These are phyloP conservation scores for Platycheirus albimanus DNA, from an alignment of 2,888 invertebrate genomes.

Conservation along the genomic window DNA sequence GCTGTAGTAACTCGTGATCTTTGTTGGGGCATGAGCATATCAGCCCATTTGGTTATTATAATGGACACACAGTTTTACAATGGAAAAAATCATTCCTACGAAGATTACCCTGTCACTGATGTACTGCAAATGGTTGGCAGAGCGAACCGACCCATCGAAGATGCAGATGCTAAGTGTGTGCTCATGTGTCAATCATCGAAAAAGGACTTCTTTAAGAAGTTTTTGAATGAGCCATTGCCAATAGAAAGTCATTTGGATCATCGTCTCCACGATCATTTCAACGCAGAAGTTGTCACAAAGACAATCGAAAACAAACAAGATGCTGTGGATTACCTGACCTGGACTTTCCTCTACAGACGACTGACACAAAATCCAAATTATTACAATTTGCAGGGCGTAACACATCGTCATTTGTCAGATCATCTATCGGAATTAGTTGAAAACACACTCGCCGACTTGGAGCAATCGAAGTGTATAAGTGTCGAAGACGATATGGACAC, in stretches of 20 bases:
- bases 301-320: constrained; percentile 99
- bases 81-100: constrained; percentile 93
- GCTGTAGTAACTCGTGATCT: constrained; percentile 96
- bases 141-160: constrained; percentile 95
- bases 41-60: constrained; percentile 96
- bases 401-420: constrained; percentile 98
- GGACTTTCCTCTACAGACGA: constrained; percentile 98
- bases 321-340: constrained; percentile 99
- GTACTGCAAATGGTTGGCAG: constrained; percentile 99
- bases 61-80: constrained; percentile 98
- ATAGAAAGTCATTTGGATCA: constrained; percentile 99
- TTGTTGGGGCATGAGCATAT: constrained; percentile 95
- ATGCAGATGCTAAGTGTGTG: constrained; percentile 97
- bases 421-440: constrained; percentile 99
- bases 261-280: constrained; percentile 99
- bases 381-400: constrained; percentile 98
- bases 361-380: constrained; percentile 99
- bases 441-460: constrained; percentile 95
- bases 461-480: constrained; percentile 98
- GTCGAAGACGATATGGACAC: constrained; percentile 99
- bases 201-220: constrained; percentile 99
- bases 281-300: constrained; percentile 99
- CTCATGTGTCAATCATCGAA: constrained; percentile 98
- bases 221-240: constrained; percentile 97
- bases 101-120: constrained; percentile 98